These are phyloP conservation scores for Drosophila mauritiana DNA, from an alignment of 1,140 invertebrate species.

Conservation along the genomic window DNA sequence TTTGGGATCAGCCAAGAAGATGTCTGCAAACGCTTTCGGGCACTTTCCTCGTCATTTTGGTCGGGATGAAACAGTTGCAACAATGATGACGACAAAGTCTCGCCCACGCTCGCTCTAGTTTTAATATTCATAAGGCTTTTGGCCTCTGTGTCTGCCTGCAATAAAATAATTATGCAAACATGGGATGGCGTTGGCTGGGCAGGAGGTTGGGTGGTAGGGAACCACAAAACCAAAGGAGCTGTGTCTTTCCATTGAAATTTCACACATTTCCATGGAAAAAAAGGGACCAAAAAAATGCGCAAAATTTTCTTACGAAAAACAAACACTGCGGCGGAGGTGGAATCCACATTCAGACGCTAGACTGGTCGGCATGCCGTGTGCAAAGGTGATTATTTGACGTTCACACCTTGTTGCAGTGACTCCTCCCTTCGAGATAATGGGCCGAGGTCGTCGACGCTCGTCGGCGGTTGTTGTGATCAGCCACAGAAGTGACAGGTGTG, in stretches of 20 bases:
- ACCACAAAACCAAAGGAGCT: conserved; percentile 27
- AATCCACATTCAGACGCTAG: conserved; percentile 1
- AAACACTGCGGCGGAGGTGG: conserved; percentile 41
- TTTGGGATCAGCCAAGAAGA: conserved; percentile 15
- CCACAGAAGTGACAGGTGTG: conserved; percentile 81
- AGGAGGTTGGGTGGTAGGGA: background rate
- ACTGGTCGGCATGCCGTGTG: conserved; percentile 57
- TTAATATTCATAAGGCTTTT: conserved; percentile 74
- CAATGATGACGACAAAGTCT: conserved; percentile 51
- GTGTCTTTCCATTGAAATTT: conserved; percentile 67
- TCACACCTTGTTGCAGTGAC: conserved; percentile 72
- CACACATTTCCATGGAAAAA: conserved; percentile 55
- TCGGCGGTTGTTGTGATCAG: conserved; percentile 79
- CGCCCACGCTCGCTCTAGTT: conserved; percentile 32
- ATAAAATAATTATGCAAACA: conserved; percentile 82
- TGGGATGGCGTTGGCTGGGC: conserved; percentile 1
- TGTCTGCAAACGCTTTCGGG: conserved; percentile 41
- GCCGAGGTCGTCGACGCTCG: conserved; percentile 53
- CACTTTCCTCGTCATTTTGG: conserved; percentile 29
- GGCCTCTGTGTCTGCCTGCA: conserved; percentile 41
- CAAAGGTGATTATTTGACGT: conserved; percentile 79
- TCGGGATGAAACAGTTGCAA: conserved; percentile 45
- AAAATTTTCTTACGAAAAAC: conserved; percentile 72
- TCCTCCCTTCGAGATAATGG: conserved; percentile 16
- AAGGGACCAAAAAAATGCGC: conserved; percentile 34